Evolutionary conservation across 1,140 invertebrate species (phyloP).

Genomic region (Babylonia areolata): DNA sequence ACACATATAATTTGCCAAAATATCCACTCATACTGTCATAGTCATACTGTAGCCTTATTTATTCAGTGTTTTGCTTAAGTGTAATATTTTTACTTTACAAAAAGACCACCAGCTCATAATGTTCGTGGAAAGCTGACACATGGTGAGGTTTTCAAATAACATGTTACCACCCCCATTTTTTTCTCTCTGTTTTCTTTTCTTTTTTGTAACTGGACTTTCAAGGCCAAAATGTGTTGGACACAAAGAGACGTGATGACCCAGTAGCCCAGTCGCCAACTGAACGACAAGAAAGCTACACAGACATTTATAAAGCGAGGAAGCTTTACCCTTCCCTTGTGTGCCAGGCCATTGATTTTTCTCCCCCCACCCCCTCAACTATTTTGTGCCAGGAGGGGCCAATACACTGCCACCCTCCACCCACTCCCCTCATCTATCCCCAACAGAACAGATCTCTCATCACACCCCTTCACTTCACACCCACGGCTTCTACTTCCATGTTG

Average conservation of each 20-base stretch:
- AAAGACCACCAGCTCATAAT: too few relatives aligned
- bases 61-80: too few relatives aligned
- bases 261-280: neutral
- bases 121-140: too few relatives aligned
- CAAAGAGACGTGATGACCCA: conserved; percentile 7
- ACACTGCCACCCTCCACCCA: neutral
- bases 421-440: neutral
- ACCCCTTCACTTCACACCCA: neutral
- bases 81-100: too few relatives aligned
- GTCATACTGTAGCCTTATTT: too few relatives aligned
- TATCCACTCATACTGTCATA: too few relatives aligned
- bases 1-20: too few relatives aligned
- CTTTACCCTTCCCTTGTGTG: neutral
- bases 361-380: neutral
- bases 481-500: neutral
- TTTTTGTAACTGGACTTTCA: neutral
- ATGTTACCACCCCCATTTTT: too few relatives aligned
- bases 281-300: neutral
- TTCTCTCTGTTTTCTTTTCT: too few relatives aligned
- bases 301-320: neutral
- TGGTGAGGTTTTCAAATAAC: too few relatives aligned
- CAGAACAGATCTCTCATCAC: neutral
- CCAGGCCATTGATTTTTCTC: conserved; percentile 25
- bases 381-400: neutral
- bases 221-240: neutral